A percentile compares a stretch with the other conserved stretches of the same genome.
phyloP scores from a whole-genome alignment of 1,140 invertebrate genomes.

The Stegodyphus mimosarum region DNA sequence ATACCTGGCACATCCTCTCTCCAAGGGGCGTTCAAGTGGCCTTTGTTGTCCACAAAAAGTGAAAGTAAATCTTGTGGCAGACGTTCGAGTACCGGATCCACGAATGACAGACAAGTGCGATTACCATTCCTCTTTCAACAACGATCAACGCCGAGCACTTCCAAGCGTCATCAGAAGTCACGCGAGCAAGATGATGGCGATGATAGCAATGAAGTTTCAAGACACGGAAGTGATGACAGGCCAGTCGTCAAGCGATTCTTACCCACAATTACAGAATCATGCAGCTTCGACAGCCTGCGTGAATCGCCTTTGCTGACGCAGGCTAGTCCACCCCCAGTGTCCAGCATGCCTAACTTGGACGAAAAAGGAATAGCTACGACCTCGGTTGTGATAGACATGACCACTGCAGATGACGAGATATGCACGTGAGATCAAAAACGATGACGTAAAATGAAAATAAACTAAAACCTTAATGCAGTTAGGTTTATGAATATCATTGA shows the following conservation, averaged over 20 bases:
- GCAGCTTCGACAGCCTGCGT: slow-evolving; percentile 47
- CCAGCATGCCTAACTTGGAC: slow-evolving; percentile 13
- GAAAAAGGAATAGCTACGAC: neutral
- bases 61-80: slow-evolving; percentile 5
- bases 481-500: no score
- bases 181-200: neutral
- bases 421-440: neutral
- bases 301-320: slow-evolving; percentile 20
- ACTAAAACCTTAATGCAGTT: no score
- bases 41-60: neutral
- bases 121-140: slow-evolving; percentile 1
- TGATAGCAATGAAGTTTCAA: neutral
- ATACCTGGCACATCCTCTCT: neutral
- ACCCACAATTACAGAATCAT: slow-evolving; percentile 53
- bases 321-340: neutral
- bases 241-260: slow-evolving; percentile 20
- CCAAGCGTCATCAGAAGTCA: neutral
- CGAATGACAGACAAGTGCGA: neutral
- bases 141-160: neutral
- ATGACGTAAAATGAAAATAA: no score
- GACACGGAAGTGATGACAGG: slow-evolving; percentile 35
- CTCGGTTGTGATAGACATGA: slow-evolving; percentile 29
- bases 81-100: slow-evolving; percentile 44
- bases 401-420: neutral
- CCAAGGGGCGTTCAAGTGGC: slow-evolving; percentile 17